Percentiles rank a stretch among this genome's conserved stretches.
Conservation (phyloP, 1,140 invertebrate species). For the Acromyrmex echinatior region DNA sequence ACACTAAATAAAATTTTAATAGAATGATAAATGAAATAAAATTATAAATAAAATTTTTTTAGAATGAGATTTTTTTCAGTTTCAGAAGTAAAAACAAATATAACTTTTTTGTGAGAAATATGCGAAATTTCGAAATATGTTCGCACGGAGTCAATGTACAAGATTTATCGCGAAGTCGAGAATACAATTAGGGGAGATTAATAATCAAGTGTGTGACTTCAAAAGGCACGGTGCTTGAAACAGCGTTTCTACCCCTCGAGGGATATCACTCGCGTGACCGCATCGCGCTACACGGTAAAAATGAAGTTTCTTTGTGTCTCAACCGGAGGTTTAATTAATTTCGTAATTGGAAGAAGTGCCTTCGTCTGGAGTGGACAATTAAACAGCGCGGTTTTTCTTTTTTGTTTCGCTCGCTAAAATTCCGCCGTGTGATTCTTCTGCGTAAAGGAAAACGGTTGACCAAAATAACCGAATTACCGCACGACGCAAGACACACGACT, state of each 20-base stretch:
- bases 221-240: constrained; percentile 50
- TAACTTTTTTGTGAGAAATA: background rate
- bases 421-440: constrained; percentile 1
- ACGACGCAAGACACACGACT: constrained; percentile 4
- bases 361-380: constrained; percentile 12
- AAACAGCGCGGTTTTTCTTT: background rate
- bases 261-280: constrained; percentile 22
- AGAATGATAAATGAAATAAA: no score
- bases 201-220: constrained; percentile 57
- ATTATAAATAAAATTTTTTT: background rate
- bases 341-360: constrained; percentile 43
- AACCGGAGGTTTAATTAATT: constrained; percentile 48
- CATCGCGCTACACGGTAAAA: constrained; percentile 32
- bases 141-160: background rate
- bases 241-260: constrained; percentile 32
- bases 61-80: background rate
- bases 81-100: background rate
- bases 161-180: constrained; percentile 40
- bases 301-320: constrained; percentile 43
- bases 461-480: constrained; percentile 35
- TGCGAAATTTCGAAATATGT: background rate
- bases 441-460: background rate
- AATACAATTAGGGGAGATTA: constrained; percentile 46
- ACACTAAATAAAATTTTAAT: no score
- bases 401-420: constrained; percentile 16